Percentiles rank a stretch among this genome's conserved stretches.
phyloP scores from a whole-genome alignment of 2,888 invertebrate species.

The Dynastes tityus region DNA sequence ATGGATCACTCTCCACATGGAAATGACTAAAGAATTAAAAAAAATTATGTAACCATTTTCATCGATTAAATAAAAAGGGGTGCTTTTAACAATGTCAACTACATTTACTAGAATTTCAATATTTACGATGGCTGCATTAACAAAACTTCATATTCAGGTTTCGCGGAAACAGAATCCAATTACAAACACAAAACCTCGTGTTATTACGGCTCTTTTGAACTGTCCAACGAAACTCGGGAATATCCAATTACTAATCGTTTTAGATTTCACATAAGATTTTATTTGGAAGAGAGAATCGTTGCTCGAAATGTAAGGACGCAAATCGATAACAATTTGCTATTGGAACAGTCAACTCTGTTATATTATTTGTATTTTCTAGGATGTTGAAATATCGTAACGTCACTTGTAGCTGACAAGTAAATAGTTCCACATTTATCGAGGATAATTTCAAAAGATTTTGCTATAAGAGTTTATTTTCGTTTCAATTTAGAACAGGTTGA shows the following conservation, averaged over 20 bases:
- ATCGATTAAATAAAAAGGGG: too few relatives aligned
- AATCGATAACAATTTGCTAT: slow-evolving; percentile 30
- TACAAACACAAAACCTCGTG: neutral
- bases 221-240: neutral
- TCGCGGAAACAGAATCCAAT: slow-evolving; percentile 3
- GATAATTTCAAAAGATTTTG: neutral
- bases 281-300: slow-evolving; percentile 11
- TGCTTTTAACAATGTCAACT: too few relatives aligned
- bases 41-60: too few relatives aligned
- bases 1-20: too few relatives aligned
- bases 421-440: neutral
- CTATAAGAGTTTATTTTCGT: neutral
- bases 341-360: neutral
- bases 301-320: neutral
- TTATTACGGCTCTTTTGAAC: too few relatives aligned
- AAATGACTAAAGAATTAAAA: too few relatives aligned
- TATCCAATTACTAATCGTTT: slow-evolving; percentile 6
- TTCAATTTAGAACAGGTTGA: neutral
- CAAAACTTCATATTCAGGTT: neutral
- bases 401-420: slow-evolving; percentile 4
- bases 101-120: too few relatives aligned
- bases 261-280: slow-evolving; percentile 10
- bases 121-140: too few relatives aligned
- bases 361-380: neutral
- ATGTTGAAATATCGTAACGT: neutral